phyloP scores from a whole-genome alignment of 2,113 vertebrate species.

The Campylorhamphus procurvoides region DNA sequence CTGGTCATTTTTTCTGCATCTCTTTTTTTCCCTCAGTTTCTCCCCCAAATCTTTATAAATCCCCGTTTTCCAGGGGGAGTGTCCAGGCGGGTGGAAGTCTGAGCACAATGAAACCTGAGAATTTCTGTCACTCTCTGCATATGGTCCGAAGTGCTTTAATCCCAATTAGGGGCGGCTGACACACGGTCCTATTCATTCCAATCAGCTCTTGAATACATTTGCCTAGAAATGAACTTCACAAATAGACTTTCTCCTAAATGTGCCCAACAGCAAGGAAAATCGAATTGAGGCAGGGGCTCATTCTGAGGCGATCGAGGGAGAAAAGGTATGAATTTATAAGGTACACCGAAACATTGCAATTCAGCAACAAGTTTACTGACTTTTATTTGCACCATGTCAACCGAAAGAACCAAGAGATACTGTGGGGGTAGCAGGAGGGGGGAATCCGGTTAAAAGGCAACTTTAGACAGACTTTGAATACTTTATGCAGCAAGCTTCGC shows the following conservation, averaged over 20 bases:
- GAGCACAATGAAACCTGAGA: slow-evolving; percentile 91
- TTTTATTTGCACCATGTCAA: slow-evolving; percentile 93
- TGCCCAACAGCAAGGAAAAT: slow-evolving; percentile 96
- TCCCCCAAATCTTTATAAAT: slow-evolving; percentile 67
- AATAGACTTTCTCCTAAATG: slow-evolving; percentile 94
- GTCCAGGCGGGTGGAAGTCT: slow-evolving; percentile 86
- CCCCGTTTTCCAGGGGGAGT: slow-evolving; percentile 65
- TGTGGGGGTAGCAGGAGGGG: slow-evolving; percentile 70
- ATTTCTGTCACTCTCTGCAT: slow-evolving; percentile 94
- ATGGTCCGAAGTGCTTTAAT: slow-evolving; percentile 99
- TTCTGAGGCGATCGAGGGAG: slow-evolving; percentile 89
- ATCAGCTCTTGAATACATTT: slow-evolving; percentile 96
- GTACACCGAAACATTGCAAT: slow-evolving; percentile 98
- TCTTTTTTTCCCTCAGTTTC: slow-evolving; percentile 73
- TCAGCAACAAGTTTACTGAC: slow-evolving; percentile 88
- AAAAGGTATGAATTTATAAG: slow-evolving; percentile 99
- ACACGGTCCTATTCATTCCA: slow-evolving; percentile 94
- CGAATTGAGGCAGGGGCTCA: slow-evolving; percentile 90
- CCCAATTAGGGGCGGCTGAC: slow-evolving; percentile 99
- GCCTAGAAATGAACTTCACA: slow-evolving; percentile 98
- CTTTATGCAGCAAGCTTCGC: slow-evolving; percentile 77
- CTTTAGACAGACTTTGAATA: slow-evolving; percentile 88
- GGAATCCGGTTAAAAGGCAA: slow-evolving; percentile 84
- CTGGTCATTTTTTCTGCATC: slow-evolving; percentile 36
- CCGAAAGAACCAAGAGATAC: slow-evolving; percentile 87